These are phyloP conservation scores for Pristionchus exspectatus DNA, from an alignment of 2,888 invertebrate species.

Conservation along the genomic window DNA sequence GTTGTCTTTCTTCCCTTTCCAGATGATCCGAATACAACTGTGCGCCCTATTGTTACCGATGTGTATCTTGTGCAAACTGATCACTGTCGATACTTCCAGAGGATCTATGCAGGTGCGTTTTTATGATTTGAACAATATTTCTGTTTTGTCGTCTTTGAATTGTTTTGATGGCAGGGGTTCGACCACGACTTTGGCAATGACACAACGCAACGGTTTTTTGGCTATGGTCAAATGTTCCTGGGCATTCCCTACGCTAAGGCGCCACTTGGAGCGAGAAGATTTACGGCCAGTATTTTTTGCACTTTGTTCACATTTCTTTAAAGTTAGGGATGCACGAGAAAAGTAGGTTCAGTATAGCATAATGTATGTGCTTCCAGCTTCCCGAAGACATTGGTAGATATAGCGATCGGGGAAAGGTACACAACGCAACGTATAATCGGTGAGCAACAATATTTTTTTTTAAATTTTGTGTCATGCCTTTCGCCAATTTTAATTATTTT, in stretches of 20 bases:
- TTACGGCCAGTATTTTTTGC: background rate
- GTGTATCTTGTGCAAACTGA: background rate
- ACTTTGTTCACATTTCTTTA: too few relatives aligned
- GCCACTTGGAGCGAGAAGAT: background rate
- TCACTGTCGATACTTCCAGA: background rate
- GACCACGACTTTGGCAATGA: background rate
- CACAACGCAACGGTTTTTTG: background rate
- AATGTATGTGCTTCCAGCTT: background rate
- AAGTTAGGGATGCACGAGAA: too few relatives aligned
- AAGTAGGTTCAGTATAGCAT: too few relatives aligned
- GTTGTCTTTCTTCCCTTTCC: too few relatives aligned
- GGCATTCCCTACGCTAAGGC: constrained; percentile 18
- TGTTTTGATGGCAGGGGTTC: background rate
- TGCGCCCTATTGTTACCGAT: background rate
- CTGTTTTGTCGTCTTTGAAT: too few relatives aligned
- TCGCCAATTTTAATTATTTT: too few relatives aligned
- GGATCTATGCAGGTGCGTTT: background rate
- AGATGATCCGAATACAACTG: background rate
- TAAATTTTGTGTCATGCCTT: too few relatives aligned
- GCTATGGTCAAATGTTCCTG: constrained; percentile 29
- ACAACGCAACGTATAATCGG: constrained; percentile 13
- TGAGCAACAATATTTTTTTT: background rate
- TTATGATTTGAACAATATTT: too few relatives aligned
- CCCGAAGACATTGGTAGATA: background rate
- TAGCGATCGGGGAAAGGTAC: background rate